Percentiles rank a stretch among this genome's conserved stretches.
Evolutionary conservation across 2,113 vertebrate species (phyloP).

Genomic region (Mobula hypostoma): DNA sequence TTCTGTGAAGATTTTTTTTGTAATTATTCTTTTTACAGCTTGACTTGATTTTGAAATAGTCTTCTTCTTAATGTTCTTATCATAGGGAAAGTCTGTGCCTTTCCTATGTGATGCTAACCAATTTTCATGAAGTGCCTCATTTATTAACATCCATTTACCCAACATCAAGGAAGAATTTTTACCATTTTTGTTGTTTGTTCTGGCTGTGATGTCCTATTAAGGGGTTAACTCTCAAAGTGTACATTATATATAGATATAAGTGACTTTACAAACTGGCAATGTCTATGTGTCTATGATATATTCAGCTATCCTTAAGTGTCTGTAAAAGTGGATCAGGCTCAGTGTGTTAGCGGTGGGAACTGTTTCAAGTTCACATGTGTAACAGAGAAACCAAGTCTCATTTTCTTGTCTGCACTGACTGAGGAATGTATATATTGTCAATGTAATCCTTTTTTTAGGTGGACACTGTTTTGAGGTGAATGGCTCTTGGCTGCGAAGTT

Average conservation of each 20-base stretch:
- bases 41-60: background rate
- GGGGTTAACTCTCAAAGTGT: no score
- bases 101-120: background rate
- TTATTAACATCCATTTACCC: background rate
- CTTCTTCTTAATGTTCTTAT: background rate
- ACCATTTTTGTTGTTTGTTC: no score
- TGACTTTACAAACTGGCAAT: background rate
- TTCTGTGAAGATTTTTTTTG: background rate
- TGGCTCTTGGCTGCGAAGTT: background rate
- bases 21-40: background rate
- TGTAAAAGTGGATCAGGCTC: background rate
- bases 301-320: background rate
- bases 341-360: background rate
- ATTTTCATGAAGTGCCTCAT: background rate
- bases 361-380: background rate
- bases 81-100: background rate
- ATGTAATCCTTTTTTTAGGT: background rate
- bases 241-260: no score
- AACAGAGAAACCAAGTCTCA: background rate
- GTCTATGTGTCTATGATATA: background rate
- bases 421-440: slow-evolving; percentile 1
- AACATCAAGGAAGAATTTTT: no score
- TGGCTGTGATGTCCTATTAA: no score
- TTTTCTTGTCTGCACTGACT: background rate
- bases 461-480: background rate